These are phyloP conservation scores for Aphodius granarius DNA, from an alignment of 2,888 invertebrate species.

Conservation along the genomic window DNA sequence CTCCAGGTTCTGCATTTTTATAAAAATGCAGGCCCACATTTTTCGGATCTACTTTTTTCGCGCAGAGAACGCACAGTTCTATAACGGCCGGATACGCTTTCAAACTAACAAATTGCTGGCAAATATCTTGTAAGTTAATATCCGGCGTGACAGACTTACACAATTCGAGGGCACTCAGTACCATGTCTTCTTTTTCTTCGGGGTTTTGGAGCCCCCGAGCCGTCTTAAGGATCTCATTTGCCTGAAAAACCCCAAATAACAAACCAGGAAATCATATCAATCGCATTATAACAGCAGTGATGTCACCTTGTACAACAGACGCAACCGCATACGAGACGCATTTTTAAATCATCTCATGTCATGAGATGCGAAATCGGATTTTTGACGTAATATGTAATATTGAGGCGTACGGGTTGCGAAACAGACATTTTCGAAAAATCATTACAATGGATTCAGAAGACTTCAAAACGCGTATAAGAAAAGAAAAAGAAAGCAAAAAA, in stretches of 20 bases:
- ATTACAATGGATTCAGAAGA: no score
- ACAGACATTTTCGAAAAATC: no score
- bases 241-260: slow-evolving; percentile 62
- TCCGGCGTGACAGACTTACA: slow-evolving; percentile 89
- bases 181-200: slow-evolving; percentile 75
- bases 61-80: slow-evolving; percentile 83
- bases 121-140: slow-evolving; percentile 81
- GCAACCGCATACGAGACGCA: no score
- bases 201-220: slow-evolving; percentile 75
- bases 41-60: slow-evolving; percentile 85
- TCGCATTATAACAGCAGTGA: no score
- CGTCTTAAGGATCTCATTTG: slow-evolving; percentile 84
- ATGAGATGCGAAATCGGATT: neutral
- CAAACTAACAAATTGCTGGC: slow-evolving; percentile 78
- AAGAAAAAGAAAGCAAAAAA: neutral
- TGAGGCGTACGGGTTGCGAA: no score
- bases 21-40: slow-evolving; percentile 87
- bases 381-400: neutral
- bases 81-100: slow-evolving; percentile 88
- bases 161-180: slow-evolving; percentile 77
- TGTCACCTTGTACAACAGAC: no score
- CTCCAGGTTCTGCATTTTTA: slow-evolving; percentile 78
- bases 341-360: no score
- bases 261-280: no score
- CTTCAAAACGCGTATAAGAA: neutral